These are phyloP conservation scores for Gymnoscopelus braueri DNA, from an alignment of 2,797 vertebrate species.

Conservation along the genomic window DNA sequence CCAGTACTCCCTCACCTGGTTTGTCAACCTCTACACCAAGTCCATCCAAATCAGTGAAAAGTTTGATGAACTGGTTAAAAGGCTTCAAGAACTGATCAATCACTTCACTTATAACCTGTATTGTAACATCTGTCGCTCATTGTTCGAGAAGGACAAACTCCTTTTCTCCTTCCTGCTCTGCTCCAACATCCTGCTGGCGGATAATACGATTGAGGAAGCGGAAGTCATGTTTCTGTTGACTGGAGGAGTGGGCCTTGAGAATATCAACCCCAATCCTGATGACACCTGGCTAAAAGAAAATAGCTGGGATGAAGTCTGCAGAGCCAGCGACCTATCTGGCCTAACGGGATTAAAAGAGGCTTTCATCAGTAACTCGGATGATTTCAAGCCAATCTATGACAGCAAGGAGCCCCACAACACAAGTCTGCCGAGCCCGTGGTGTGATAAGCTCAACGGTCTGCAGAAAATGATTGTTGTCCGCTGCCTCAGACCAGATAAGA, in stretches of 20 bases:
- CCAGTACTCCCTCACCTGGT: slow-evolving; percentile 97
- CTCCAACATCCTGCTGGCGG: slow-evolving; percentile 92
- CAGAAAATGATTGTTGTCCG: slow-evolving; percentile 93
- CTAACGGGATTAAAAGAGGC: slow-evolving; percentile 59
- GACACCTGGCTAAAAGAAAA: slow-evolving; percentile 93
- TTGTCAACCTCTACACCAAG: slow-evolving; percentile 93
- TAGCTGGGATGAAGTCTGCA: slow-evolving; percentile 96
- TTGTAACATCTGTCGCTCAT: slow-evolving; percentile 94
- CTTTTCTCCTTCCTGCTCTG: slow-evolving; percentile 96
- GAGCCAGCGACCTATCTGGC: slow-evolving; percentile 82
- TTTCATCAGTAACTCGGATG: slow-evolving; percentile 71
- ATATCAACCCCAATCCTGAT: slow-evolving; percentile 87
- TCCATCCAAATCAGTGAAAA: slow-evolving; percentile 94
- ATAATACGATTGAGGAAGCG: slow-evolving; percentile 85
- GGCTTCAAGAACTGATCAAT: slow-evolving; percentile 88
- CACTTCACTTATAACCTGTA: slow-evolving; percentile 97
- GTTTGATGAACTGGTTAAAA: slow-evolving; percentile 91
- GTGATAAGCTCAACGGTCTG: slow-evolving; percentile 85
- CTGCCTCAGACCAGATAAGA: slow-evolving; percentile 95
- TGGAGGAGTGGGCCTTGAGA: slow-evolving; percentile 94
- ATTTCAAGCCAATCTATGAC: slow-evolving; percentile 89
- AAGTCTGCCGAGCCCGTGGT: slow-evolving; percentile 84
- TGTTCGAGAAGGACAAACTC: slow-evolving; percentile 97
- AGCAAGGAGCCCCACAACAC: slow-evolving; percentile 90
- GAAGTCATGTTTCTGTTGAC: slow-evolving; percentile 96